A percentile compares a stretch with the other conserved stretches of the same genome.
Conservation (phyloP, 2,888 invertebrate species). For the Mamestra brassicae region DNA sequence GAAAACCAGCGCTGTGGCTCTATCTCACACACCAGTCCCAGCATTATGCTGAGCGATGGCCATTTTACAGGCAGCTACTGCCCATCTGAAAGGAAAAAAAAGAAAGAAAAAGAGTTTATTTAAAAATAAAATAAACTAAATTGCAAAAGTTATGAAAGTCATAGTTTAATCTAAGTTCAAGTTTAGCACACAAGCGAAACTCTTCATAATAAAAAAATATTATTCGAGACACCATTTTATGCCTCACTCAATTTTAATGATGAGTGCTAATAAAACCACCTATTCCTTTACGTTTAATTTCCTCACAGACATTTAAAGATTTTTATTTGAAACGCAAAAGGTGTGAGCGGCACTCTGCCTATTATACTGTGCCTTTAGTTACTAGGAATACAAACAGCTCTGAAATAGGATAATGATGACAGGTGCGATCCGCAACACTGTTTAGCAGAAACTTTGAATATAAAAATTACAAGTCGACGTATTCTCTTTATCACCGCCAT, state of each 20-base stretch:
- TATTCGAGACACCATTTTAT: background rate
- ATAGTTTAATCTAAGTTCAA: too few species aligned
- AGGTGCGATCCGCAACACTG: slow-evolving; percentile 49
- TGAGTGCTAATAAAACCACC: background rate
- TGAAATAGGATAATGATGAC: slow-evolving; percentile 40
- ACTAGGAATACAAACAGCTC: slow-evolving; percentile 44
- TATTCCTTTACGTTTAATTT: background rate
- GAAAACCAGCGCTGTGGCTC: too few species aligned
- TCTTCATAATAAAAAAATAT: background rate
- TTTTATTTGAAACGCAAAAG: slow-evolving; percentile 46
- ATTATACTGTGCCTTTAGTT: slow-evolving; percentile 2
- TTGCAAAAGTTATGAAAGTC: too few species aligned
- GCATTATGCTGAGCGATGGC: too few species aligned
- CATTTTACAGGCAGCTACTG: too few species aligned
- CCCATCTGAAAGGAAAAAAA: too few species aligned
- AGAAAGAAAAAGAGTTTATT: too few species aligned
- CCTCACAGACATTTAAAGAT: slow-evolving; percentile 16
- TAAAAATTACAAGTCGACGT: slow-evolving; percentile 14
- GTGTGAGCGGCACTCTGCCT: slow-evolving; percentile 24
- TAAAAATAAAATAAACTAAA: too few species aligned
- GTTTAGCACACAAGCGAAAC: background rate
- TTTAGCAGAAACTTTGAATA: slow-evolving; percentile 44
- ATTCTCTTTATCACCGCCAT: slow-evolving; percentile 33
- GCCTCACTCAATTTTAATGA: background rate
- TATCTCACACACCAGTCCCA: too few species aligned